phyloP scores from a whole-genome alignment of 2,113 vertebrate species.

The Thalassarche chlororhynchos region DNA sequence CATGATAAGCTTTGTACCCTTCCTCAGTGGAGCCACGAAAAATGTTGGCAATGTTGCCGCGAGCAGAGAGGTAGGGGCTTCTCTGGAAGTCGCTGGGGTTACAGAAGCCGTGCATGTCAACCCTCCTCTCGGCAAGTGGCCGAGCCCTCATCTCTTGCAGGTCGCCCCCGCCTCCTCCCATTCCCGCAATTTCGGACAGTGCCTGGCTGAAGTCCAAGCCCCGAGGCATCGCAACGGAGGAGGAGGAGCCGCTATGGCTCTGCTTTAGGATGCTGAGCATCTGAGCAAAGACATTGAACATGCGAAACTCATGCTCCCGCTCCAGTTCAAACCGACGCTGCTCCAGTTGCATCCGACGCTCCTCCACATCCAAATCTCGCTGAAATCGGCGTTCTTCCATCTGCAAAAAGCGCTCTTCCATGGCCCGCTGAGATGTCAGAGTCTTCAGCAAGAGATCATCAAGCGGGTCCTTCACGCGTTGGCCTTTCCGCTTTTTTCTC shows the following conservation, averaged over 20 bases:
- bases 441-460: slow-evolving; percentile 79
- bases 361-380: slow-evolving; percentile 78
- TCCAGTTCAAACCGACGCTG: slow-evolving; percentile 79
- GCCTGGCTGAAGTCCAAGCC: slow-evolving; percentile 53
- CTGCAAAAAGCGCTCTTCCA: slow-evolving; percentile 81
- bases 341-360: slow-evolving; percentile 82
- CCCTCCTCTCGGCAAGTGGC: not conserved
- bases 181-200: not conserved
- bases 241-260: not conserved
- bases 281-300: slow-evolving; percentile 80
- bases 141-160: not conserved
- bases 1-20: slow-evolving; percentile 77
- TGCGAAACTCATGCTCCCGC: slow-evolving; percentile 82
- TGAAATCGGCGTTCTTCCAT: slow-evolving; percentile 79
- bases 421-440: slow-evolving; percentile 76
- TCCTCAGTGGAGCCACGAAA: slow-evolving; percentile 75
- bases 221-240: not conserved
- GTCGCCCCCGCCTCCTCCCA: not conserved
- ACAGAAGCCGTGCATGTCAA: not conserved
- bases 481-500: slow-evolving; percentile 54
- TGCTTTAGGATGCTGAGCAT: slow-evolving; percentile 69
- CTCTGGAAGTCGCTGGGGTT: not conserved
- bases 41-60: slow-evolving; percentile 76
- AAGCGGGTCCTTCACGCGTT: slow-evolving; percentile 44
- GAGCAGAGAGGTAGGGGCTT: slow-evolving; percentile 81